Conservation (phyloP, 2,888 invertebrate species). For the Catocala nupta region DNA sequence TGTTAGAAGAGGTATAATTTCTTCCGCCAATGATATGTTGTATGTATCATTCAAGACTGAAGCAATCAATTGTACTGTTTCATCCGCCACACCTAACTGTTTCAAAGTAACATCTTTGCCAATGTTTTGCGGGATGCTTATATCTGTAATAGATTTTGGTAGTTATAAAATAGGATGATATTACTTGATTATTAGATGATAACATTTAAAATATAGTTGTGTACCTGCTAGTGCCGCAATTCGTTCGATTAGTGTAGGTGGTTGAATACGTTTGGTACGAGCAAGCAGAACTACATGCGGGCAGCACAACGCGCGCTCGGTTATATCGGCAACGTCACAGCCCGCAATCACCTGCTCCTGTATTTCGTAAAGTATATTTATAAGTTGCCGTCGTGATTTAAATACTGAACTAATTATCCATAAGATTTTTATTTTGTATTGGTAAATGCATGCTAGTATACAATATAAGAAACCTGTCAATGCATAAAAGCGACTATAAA, state of each 20-base stretch:
- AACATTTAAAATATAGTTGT: too few species aligned
- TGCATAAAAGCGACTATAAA: too few species aligned
- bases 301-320: not conserved
- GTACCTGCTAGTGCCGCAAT: constrained; percentile 1
- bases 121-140: not conserved
- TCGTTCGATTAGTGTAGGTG: not conserved
- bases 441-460: too few species aligned
- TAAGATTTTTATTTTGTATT: too few species aligned
- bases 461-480: too few species aligned
- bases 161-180: not conserved
- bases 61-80: not conserved
- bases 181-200: too few species aligned
- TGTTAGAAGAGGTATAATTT: not conserved
- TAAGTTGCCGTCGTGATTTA: not conserved
- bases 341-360: not conserved
- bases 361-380: not conserved
- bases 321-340: not conserved
- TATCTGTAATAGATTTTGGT: not conserved
- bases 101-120: not conserved
- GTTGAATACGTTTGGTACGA: too few species aligned
- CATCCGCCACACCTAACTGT: not conserved
- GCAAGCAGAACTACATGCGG: not conserved
- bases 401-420: too few species aligned
- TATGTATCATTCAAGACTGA: not conserved
- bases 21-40: not conserved